Percentiles rank a stretch among this genome's conserved stretches.
Conservation (phyloP, 92 coral and sea anemone species). For the Epizoanthus stellaris region DNA sequence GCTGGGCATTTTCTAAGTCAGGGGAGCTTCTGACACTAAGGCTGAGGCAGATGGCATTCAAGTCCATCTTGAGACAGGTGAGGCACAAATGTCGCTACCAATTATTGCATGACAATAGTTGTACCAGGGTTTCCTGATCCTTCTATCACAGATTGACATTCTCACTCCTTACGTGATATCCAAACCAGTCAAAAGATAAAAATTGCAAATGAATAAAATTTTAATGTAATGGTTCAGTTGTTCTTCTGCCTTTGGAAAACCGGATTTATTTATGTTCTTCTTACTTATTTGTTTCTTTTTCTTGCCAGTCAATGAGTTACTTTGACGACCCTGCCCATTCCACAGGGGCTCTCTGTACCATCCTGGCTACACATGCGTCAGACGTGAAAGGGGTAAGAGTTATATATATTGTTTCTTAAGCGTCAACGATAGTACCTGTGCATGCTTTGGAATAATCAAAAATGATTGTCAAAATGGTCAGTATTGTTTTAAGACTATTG, state of each 20-base stretch:
- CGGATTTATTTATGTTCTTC: no score
- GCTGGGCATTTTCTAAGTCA: slow-evolving; percentile 80
- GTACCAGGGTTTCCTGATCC: no score
- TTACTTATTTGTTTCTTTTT: background rate
- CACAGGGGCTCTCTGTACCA: slow-evolving; percentile 87
- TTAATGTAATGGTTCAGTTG: no score
- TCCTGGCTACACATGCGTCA: slow-evolving; percentile 89
- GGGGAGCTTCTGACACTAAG: slow-evolving; percentile 85
- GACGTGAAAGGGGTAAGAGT: slow-evolving; percentile 89
- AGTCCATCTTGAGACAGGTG: slow-evolving; percentile 80
- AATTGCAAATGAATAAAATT: no score
- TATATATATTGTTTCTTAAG: background rate
- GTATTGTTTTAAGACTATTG: no score
- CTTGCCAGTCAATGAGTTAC: slow-evolving; percentile 70
- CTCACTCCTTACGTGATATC: no score
- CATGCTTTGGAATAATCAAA: background rate
- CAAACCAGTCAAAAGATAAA: no score
- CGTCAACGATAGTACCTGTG: background rate
- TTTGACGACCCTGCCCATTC: slow-evolving; percentile 91
- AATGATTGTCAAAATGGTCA: background rate
- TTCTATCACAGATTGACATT: no score
- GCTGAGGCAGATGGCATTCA: slow-evolving; percentile 74
- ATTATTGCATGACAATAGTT: no score
- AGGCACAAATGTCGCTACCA: background rate
- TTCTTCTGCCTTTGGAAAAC: no score